A percentile compares a stretch with the other conserved stretches of the same genome.
phyloP scores from a whole-genome alignment of 2,113 vertebrate species.

The Serilophus lunatus region DNA sequence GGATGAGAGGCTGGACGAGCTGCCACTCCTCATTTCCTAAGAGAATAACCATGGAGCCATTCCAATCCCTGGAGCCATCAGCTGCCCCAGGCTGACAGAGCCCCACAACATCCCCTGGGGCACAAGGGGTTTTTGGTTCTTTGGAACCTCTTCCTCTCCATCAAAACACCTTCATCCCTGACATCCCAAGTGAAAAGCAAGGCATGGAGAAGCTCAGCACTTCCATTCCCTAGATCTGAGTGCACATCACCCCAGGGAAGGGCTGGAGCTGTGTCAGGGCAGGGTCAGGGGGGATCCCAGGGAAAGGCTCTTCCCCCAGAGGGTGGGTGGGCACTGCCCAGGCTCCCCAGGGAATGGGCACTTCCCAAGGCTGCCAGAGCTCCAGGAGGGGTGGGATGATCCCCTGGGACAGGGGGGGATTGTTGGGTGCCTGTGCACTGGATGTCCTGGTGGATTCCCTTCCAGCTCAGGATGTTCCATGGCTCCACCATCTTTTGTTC shows the following conservation, averaged over 20 bases:
- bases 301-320: background rate
- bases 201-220: background rate
- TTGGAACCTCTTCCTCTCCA: background rate
- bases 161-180: background rate
- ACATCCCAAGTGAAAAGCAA: background rate
- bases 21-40: background rate
- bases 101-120: background rate
- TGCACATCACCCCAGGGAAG: background rate
- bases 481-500: background rate
- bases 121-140: rapidly evolving
- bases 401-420: background rate
- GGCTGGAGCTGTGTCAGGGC: background rate
- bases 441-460: background rate
- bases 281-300: background rate
- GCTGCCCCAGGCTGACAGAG: background rate
- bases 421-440: background rate
- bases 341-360: background rate
- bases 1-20: background rate
- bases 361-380: background rate
- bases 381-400: background rate
- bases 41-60: background rate
- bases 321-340: background rate
- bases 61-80: background rate
- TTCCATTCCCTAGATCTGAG: background rate
- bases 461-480: background rate